These are phyloP conservation scores for Pelmatolapia mariae DNA, from an alignment of 2,113 vertebrate species.

Conservation along the genomic window DNA sequence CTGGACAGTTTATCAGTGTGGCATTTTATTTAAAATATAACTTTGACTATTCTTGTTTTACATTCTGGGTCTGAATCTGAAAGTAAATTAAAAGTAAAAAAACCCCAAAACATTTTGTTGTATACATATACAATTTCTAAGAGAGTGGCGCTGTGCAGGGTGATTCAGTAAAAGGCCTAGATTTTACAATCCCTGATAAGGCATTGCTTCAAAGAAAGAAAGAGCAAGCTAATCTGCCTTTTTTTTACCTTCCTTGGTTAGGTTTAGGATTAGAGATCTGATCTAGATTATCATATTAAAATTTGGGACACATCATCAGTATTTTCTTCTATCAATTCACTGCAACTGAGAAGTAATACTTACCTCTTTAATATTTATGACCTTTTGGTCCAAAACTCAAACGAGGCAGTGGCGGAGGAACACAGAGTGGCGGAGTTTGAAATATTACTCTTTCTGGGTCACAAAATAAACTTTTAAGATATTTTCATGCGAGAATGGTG, in stretches of 20 bases:
- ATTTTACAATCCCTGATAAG: accelerated
- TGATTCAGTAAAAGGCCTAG: not conserved
- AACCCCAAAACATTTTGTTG: accelerated
- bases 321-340: not conserved
- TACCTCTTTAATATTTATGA: not conserved
- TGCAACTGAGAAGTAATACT: not conserved
- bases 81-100: accelerated
- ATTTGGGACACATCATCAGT: too few relatives aligned
- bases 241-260: accelerated
- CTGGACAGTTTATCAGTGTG: not conserved
- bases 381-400: too few relatives aligned
- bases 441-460: too few relatives aligned
- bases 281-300: not conserved
- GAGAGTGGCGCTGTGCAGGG: not conserved
- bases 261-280: not conserved
- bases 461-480: too few relatives aligned
- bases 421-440: too few relatives aligned
- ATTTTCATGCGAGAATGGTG: too few relatives aligned
- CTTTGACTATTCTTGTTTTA: not conserved
- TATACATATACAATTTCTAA: not conserved
- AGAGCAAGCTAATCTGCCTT: too few relatives aligned
- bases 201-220: not conserved
- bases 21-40: not conserved
- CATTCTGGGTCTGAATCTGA: accelerated
- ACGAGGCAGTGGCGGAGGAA: too few relatives aligned